Conservation (phyloP, 2,888 invertebrate genomes). For the Dendrolimus pini region DNA sequence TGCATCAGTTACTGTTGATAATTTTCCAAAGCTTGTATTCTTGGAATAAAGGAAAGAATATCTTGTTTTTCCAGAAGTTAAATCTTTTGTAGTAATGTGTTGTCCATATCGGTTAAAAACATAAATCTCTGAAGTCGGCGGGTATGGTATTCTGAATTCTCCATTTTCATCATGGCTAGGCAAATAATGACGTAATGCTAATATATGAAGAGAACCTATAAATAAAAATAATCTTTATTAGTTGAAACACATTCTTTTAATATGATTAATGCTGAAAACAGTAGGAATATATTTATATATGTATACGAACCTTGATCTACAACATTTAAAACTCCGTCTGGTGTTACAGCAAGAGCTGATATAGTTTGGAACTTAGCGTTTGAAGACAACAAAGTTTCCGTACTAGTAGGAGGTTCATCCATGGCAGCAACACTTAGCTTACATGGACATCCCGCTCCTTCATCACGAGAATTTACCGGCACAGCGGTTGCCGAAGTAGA, state of each 20-base stretch:
- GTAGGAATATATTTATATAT: too few species aligned
- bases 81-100: constrained; percentile 95
- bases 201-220: constrained; percentile 85
- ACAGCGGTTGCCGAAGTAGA: constrained; percentile 73
- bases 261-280: background rate
- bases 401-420: constrained; percentile 84
- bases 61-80: constrained; percentile 95
- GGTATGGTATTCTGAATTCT: constrained; percentile 95
- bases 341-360: constrained; percentile 94
- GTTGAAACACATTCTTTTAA: background rate
- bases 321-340: constrained; percentile 96
- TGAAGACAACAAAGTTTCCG: constrained; percentile 90
- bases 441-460: constrained; percentile 66
- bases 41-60: constrained; percentile 98
- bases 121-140: constrained; percentile 95
- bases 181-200: constrained; percentile 90
- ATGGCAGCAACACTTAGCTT: constrained; percentile 72
- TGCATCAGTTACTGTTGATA: constrained; percentile 95
- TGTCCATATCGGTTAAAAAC: constrained; percentile 97
- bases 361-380: constrained; percentile 93
- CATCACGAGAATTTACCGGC: constrained; percentile 53
- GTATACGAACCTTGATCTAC: constrained; percentile 88
- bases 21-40: constrained; percentile 95
- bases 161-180: constrained; percentile 92
- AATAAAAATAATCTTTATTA: constrained; percentile 14